Evolutionary conservation across 2,113 vertebrate genomes (phyloP), one percentile per base, ranked within the genome.

Genomic region (Bagarius yarrelli): DNA sequence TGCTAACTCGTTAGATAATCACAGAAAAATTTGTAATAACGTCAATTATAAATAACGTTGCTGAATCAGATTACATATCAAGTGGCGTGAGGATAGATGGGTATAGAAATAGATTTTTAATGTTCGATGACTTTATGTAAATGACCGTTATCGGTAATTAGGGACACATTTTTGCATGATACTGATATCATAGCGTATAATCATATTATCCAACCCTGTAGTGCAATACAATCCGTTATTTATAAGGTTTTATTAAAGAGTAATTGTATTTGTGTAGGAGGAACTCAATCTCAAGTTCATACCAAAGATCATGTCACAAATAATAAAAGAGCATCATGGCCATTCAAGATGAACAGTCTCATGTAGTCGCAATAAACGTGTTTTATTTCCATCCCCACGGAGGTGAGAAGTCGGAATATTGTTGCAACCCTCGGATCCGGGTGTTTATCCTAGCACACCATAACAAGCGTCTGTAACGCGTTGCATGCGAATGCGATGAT

Each of bases 361-460:
- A 57, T 59, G 23, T 11, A 44, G 32, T 76, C 36, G 6, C 23
- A 27, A 44, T 12, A 14, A 47, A 27, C 56, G 63, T 67, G 64
- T 79, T 79, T 79, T 63, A 69, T 79, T 79, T 69, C 63, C 9
- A 76, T 25, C 53, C 74, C 18, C 47, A 64, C 23, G 23, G 71
- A 80, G 69, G 60, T 55, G 60, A 75, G 61, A 70, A 61, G 59
- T 27, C 8, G 27, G 61, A 79, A 75, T 73, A 44, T 25, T n/a
- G 50, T 25, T n/a, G 50, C 87, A 84, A 78, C 87, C 85, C 87
- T 80, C 57, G 82, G 87, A 84, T 82, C 11, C 55, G 27, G 80
- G 61, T 74, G 3, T 82, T 60, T 59, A 59, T 69, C 64, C 44
- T 36, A 6, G 30, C 60, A 52, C 59, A 2, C 23, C 56, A 52